Evolutionary conservation across 2,888 invertebrate species (phyloP).

Genomic region (Auanema freiburgensis): DNA sequence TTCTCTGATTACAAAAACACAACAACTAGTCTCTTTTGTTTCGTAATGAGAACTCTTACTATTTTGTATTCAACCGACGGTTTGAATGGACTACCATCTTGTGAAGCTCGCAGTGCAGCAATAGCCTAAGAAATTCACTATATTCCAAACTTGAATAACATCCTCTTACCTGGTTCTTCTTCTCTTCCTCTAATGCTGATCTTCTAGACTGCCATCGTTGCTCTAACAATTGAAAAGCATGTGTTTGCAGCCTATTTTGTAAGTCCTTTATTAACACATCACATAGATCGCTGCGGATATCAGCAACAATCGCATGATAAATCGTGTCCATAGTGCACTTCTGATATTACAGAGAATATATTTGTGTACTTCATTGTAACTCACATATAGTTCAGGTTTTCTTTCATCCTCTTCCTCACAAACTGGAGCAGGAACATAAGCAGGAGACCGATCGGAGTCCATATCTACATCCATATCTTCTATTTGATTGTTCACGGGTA

Average conservation of each 20-base stretch:
- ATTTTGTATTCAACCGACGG: no score
- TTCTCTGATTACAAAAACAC: no score
- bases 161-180: constrained; percentile 4
- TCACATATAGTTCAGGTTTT: no score
- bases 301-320: not conserved
- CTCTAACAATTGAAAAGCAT: not conserved
- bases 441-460: not conserved
- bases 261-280: not conserved
- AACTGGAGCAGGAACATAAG: not conserved
- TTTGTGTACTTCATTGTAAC: no score
- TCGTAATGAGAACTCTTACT: no score
- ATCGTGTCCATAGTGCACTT: no score
- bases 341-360: no score
- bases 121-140: no score
- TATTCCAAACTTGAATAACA: no score
- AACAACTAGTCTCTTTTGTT: no score
- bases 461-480: constrained; percentile 10
- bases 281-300: not conserved
- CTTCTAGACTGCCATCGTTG: not conserved
- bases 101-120: no score
- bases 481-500: not conserved
- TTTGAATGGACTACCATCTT: no score
- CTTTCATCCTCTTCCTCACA: not conserved
- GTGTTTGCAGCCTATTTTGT: not conserved
- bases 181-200: not conserved